These are phyloP conservation scores for Sanderia malayensis DNA, from an alignment of 30 jellyfish, hydroid and myxozoan genomes.

Conservation along the genomic window DNA sequence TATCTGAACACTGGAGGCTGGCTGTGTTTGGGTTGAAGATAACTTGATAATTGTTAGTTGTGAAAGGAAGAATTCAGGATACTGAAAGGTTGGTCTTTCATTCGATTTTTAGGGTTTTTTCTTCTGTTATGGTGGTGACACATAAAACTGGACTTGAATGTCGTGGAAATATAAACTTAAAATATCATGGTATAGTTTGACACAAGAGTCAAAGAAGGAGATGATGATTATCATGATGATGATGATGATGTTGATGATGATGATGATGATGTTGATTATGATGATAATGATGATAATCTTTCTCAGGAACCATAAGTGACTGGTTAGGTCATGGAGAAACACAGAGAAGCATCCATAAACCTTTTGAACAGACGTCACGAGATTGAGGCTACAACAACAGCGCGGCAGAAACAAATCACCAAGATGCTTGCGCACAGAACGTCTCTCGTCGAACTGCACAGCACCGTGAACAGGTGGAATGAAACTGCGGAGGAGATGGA, in stretches of 20 bases:
- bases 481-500: constrained; percentile 48
- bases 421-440: constrained; percentile 34
- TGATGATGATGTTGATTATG: not conserved
- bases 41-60: too few species aligned
- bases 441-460: constrained; percentile 21
- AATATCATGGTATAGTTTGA: too few species aligned
- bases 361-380: constrained; percentile 27
- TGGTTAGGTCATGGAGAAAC: constrained; percentile 16
- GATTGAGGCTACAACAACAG: constrained; percentile 32
- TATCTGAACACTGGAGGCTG: too few species aligned
- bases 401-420: constrained; percentile 34
- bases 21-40: too few species aligned
- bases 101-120: too few species aligned
- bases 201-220: too few species aligned
- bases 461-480: constrained; percentile 37
- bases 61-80: too few species aligned
- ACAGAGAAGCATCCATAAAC: constrained; percentile 34
- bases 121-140: too few species aligned
- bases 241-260: not conserved
- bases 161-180: too few species aligned
- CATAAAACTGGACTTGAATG: too few species aligned
- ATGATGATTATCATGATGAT: not conserved
- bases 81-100: too few species aligned
- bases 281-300: not conserved
- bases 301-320: not conserved